Conservation (phyloP, 1,140 invertebrate species). For the Habropoda laboriosa region DNA sequence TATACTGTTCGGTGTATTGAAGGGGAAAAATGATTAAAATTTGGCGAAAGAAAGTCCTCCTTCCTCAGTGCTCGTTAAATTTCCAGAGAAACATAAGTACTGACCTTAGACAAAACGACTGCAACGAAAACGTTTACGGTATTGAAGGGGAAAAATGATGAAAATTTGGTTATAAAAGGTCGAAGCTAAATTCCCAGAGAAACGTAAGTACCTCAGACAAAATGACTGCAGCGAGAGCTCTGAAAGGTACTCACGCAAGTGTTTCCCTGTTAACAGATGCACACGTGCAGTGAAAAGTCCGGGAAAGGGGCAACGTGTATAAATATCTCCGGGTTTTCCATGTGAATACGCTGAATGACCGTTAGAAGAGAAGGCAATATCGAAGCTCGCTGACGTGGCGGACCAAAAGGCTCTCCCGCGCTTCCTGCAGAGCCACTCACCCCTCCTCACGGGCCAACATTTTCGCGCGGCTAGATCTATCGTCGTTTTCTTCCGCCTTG, state of each 20-base stretch:
- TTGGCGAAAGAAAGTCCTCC: no score
- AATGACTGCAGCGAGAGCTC: no score
- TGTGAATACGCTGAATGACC: slow-evolving; percentile 39
- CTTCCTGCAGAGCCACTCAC: neutral
- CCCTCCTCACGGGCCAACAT: neutral
- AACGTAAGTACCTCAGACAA: no score
- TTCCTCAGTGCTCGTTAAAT: no score
- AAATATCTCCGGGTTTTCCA: slow-evolving; percentile 18
- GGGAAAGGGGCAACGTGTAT: slow-evolving; percentile 17
- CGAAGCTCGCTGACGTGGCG: slow-evolving; percentile 50
- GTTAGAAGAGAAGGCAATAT: slow-evolving; percentile 37
- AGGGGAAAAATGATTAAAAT: no score
- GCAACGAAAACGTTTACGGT: no score
- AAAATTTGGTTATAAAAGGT: no score
- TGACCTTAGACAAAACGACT: no score
- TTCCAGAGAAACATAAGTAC: no score
- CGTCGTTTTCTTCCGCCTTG: slow-evolving; percentile 18
- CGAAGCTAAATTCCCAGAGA: no score
- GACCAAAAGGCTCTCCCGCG: neutral
- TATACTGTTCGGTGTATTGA: no score
- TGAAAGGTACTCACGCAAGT: neutral
- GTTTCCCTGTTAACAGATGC: slow-evolving; percentile 22
- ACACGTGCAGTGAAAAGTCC: slow-evolving; percentile 24
- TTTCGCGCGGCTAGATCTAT: slow-evolving; percentile 4
- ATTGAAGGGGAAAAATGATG: no score